A percentile compares a stretch with the other conserved stretches of the same genome.
Conservation (phyloP, 2,888 invertebrate genomes). For the Bimastos eiseni region DNA sequence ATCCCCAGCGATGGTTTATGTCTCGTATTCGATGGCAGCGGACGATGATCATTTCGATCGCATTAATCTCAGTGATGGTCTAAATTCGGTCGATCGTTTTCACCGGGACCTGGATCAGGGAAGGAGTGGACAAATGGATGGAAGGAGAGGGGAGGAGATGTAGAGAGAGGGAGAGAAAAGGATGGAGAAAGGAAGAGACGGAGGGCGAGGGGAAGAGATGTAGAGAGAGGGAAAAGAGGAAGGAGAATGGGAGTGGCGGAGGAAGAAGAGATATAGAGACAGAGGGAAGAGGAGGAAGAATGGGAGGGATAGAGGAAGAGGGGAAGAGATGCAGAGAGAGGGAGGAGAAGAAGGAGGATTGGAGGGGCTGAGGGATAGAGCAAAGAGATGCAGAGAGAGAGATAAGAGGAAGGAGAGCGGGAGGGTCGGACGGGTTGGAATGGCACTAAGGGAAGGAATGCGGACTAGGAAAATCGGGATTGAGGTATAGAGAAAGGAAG, state of each 20-base stretch:
- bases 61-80: neutral
- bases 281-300: neutral
- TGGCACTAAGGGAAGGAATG: no score
- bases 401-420: no score
- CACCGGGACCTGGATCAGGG: neutral
- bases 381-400: no score
- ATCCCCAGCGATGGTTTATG: conserved; percentile 4
- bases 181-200: neutral
- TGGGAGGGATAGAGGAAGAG: neutral
- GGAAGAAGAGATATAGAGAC: neutral
- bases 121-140: neutral
- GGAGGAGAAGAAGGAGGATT: neutral
- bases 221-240: neutral
- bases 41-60: neutral
- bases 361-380: no score
- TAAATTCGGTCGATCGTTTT: neutral
- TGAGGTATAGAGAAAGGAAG: no score
- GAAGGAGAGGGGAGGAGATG: no score
- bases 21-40: neutral
- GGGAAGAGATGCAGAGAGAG: neutral
- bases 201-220: neutral
- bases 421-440: no score
- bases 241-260: neutral
- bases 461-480: no score
- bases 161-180: no score